Conservation (phyloP, 2,888 invertebrate genomes). For the Chymomyza fuscimana region DNA sequence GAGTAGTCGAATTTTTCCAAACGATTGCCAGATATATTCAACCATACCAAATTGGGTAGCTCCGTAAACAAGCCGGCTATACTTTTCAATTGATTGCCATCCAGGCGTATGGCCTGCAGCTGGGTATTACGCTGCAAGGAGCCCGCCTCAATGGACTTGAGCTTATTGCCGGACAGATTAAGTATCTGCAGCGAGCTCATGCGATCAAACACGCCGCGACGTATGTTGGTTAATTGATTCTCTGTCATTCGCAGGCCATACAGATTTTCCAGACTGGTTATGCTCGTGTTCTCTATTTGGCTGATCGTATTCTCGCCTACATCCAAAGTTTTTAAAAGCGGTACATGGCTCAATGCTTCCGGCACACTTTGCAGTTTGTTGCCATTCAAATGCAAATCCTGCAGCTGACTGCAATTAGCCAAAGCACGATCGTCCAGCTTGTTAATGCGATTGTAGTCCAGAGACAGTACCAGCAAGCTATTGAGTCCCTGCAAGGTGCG, state of each 20-base stretch:
- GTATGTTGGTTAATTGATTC: constrained; percentile 90
- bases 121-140: constrained; percentile 89
- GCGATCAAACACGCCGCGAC: constrained; percentile 88
- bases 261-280: constrained; percentile 90
- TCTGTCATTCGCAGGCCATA: constrained; percentile 93
- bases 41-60: constrained; percentile 90
- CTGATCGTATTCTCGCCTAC: constrained; percentile 94
- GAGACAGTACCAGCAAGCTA: constrained; percentile 89
- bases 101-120: constrained; percentile 92
- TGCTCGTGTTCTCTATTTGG: constrained; percentile 89
- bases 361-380: constrained; percentile 91
- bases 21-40: constrained; percentile 95
- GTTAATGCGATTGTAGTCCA: constrained; percentile 91
- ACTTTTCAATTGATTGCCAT: constrained; percentile 90
- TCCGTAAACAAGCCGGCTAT: constrained; percentile 91
- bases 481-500: constrained; percentile 92
- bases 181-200: constrained; percentile 90
- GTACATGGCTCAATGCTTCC: constrained; percentile 89
- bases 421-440: constrained; percentile 91
- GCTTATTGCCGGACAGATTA: constrained; percentile 92
- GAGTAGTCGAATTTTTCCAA: constrained; percentile 94
- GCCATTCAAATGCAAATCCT: constrained; percentile 93
- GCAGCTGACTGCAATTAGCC: constrained; percentile 92
- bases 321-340: constrained; percentile 91
- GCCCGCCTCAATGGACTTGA: constrained; percentile 88